phyloP scores from a whole-genome alignment of 2,888 invertebrate genomes.

The Masnerella sp. region DNA sequence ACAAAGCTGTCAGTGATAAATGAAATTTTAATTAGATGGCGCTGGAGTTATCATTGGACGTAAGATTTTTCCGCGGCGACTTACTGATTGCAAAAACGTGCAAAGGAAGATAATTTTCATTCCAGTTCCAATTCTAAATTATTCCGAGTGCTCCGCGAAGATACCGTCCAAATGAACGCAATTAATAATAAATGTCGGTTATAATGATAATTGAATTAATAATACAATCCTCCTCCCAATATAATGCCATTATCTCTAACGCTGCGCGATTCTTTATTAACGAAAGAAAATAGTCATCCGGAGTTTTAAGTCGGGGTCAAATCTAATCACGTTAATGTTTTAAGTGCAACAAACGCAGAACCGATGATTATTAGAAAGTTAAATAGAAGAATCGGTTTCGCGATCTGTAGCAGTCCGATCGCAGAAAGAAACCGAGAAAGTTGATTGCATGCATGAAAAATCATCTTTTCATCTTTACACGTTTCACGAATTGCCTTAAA shows the following conservation, averaged over 20 bases:
- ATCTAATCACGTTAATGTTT: slow-evolving; percentile 7
- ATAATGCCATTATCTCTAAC: slow-evolving; percentile 7
- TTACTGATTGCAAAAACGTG: slow-evolving; percentile 33
- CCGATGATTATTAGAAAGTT: slow-evolving; percentile 38
- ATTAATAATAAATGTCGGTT: slow-evolving; percentile 27
- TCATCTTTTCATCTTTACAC: slow-evolving; percentile 10
- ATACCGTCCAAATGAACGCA: slow-evolving; percentile 24
- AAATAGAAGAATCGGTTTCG: slow-evolving; percentile 10
- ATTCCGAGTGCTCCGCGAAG: slow-evolving; percentile 12
- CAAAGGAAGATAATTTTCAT: slow-evolving; percentile 39
- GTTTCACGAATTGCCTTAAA: slow-evolving; percentile 11
- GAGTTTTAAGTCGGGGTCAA: not conserved
- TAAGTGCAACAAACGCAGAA: slow-evolving; percentile 10
- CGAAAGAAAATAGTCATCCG: not conserved
- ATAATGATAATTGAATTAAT: slow-evolving; percentile 26
- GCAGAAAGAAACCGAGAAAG: slow-evolving; percentile 39
- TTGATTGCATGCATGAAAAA: slow-evolving; percentile 31
- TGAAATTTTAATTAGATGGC: slow-evolving; percentile 25
- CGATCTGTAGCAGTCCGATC: slow-evolving; percentile 20
- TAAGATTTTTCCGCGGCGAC: slow-evolving; percentile 20
- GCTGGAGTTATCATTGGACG: slow-evolving; percentile 16
- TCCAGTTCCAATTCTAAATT: slow-evolving; percentile 28
- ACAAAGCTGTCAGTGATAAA: slow-evolving; percentile 11
- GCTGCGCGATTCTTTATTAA: slow-evolving; percentile 1
- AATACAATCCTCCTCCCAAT: slow-evolving; percentile 2